Evolutionary conservation across 2,113 vertebrate species (phyloP).

Genomic region (Lophotis ruficrista): DNA sequence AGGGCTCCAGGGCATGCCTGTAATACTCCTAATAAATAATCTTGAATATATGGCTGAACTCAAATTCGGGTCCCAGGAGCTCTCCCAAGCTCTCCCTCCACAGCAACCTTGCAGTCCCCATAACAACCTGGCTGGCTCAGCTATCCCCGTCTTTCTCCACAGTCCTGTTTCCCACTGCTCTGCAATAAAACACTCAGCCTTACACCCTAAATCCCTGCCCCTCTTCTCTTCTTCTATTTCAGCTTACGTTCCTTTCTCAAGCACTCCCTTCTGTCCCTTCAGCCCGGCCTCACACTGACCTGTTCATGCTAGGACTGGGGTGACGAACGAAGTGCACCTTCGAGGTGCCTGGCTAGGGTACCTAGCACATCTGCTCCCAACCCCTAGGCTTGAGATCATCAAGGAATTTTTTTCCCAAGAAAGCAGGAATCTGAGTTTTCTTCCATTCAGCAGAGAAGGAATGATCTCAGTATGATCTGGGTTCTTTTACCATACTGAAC

Average conservation of each 20-base stretch:
- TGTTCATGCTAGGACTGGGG: background rate
- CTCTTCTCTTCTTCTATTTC: background rate
- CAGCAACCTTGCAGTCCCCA: background rate
- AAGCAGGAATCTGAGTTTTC: background rate
- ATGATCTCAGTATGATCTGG: background rate
- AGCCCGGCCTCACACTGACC: background rate
- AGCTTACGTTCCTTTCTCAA: background rate
- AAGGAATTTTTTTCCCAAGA: background rate
- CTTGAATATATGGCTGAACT: slow-evolving; percentile 1
- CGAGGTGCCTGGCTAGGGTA: background rate
- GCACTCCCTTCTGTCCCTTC: background rate
- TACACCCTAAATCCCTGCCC: background rate
- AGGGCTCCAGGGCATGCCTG: background rate
- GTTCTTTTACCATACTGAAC: background rate
- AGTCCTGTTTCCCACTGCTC: background rate
- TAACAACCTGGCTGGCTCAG: background rate
- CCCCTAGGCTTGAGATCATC: background rate
- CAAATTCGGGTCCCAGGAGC: background rate
- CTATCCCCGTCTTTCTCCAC: background rate
- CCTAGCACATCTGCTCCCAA: background rate
- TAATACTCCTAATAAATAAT: slow-evolving; percentile 20
- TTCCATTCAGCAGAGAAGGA: background rate
- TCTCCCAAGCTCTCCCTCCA: background rate
- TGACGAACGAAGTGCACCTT: background rate
- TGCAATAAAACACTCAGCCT: background rate